Evolutionary conservation across 2,797 vertebrate species (phyloP).

Genomic region (Novumbra hubbsi): DNA sequence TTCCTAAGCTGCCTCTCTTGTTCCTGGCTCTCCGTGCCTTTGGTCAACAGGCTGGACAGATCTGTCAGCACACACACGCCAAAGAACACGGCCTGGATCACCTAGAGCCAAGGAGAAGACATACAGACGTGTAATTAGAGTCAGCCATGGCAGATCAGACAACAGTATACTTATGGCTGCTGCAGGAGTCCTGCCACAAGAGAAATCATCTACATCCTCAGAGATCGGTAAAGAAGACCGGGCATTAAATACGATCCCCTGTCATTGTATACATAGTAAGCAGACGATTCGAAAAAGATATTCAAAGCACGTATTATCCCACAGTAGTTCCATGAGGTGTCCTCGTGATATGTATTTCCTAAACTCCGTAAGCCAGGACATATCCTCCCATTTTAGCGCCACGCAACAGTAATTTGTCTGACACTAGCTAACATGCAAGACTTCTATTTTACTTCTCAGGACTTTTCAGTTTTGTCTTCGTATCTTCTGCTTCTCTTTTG

Average conservation of each 20-base stretch:
- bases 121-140: neutral
- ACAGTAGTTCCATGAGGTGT: neutral
- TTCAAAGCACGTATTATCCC: neutral
- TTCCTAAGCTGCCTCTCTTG: slow-evolving; percentile 94
- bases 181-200: neutral
- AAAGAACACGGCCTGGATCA: slow-evolving; percentile 96
- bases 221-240: too few species aligned
- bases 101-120: slow-evolving; percentile 65
- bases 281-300: too few species aligned
- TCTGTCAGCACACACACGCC: slow-evolving; percentile 94
- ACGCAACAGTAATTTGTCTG: neutral
- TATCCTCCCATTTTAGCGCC: neutral
- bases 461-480: neutral
- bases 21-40: slow-evolving; percentile 86
- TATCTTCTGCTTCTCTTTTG: neutral
- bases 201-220: neutral
- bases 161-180: neutral
- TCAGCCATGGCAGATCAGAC: neutral
- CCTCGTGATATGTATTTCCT: neutral
- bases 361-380: neutral
- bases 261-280: too few species aligned
- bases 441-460: neutral
- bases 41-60: slow-evolving; percentile 91
- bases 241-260: too few species aligned
- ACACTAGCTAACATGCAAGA: neutral